These are phyloP conservation scores for Argentina silus DNA, from an alignment of 2,797 vertebrate species.

Conservation along the genomic window DNA sequence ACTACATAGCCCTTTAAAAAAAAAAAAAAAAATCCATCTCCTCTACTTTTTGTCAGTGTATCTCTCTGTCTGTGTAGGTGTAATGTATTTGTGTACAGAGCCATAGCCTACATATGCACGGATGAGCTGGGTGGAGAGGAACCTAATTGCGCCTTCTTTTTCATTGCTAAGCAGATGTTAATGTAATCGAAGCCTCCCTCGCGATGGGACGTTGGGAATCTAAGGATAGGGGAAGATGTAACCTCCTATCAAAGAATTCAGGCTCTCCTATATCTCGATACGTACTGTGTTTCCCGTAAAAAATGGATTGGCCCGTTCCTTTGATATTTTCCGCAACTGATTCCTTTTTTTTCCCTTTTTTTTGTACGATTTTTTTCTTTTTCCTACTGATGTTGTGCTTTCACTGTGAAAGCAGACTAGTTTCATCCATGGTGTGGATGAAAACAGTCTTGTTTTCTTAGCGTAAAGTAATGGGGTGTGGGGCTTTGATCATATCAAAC, in stretches of 20 bases:
- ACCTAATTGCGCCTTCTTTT: conserved; percentile 42
- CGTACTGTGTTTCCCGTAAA: conserved; percentile 59
- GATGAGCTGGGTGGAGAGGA: neutral
- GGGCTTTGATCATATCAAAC: neutral
- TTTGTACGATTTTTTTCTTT: too few species aligned
- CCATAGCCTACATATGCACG: neutral
- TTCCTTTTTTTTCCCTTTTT: conserved; percentile 1
- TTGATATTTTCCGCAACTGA: conserved; percentile 38
- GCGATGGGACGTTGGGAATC: conserved; percentile 34
- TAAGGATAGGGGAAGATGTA: conserved; percentile 40
- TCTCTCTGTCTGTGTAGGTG: too few species aligned
- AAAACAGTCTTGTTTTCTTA: neutral
- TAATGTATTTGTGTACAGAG: too few species aligned
- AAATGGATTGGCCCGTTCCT: conserved; percentile 51
- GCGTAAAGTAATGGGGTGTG: neutral
- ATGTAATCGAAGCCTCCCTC: conserved; percentile 54
- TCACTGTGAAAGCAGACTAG: neutral
- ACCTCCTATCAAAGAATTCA: conserved; percentile 29
- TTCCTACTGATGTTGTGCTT: neutral
- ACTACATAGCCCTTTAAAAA: too few species aligned
- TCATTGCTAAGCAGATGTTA: conserved; percentile 56
- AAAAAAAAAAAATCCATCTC: too few species aligned
- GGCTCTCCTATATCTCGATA: conserved; percentile 13
- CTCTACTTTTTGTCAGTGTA: too few species aligned
- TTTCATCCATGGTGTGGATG: conserved; percentile 26